Evolutionary conservation across 2,113 vertebrate species (phyloP), one percentile per base, ranked within the genome.

Genomic region (Hyla sarda): DNA sequence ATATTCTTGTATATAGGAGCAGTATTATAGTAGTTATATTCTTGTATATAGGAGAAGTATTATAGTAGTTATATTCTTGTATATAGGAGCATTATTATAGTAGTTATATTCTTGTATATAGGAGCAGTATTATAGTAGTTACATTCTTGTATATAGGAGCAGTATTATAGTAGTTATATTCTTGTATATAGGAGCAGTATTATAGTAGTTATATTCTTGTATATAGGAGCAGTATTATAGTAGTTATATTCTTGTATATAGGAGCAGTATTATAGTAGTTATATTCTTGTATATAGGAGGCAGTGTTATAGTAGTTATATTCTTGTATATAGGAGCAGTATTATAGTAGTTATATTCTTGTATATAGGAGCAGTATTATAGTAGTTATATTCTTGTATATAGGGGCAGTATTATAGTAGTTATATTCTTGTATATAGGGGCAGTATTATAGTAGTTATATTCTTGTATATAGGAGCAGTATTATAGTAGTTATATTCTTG

Each of bases 101-200:
- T n/a, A n/a, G n/a, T n/a, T n/a, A n/a, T n/a, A n/a, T n/a, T n/a
- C n/a, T n/a, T n/a, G n/a, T n/a, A 60, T 60, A 60, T 67, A 34
- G 62, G 62, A 8, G 62, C 30, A 32, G 62, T 32, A 67, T 67
- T 67, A 67, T 12, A 67, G 62, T 19, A 32, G 62, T 67, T 67
- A 32, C 28, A 67, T 67, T 67, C 62, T 67, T 32, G 60, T 30
- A 65, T 25, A 32, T 32, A 67, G 62, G 14, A 3, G 28, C 14
- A 32, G 62, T 67, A 67, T 67, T 67, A 67, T 67, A 67, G 62
- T 67, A 67, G 62, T 67, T 67, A 30, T 67, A 67, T 67, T 67
- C 62, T 67, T 67, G 62, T 32, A 67, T 3, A 67, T 67, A 32
- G 62, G 30, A 32, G 62, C 14, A 67, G 62, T 67, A 67, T 67